Conservation (phyloP, 2,113 vertebrate species). For the Anoura caudifer region DNA sequence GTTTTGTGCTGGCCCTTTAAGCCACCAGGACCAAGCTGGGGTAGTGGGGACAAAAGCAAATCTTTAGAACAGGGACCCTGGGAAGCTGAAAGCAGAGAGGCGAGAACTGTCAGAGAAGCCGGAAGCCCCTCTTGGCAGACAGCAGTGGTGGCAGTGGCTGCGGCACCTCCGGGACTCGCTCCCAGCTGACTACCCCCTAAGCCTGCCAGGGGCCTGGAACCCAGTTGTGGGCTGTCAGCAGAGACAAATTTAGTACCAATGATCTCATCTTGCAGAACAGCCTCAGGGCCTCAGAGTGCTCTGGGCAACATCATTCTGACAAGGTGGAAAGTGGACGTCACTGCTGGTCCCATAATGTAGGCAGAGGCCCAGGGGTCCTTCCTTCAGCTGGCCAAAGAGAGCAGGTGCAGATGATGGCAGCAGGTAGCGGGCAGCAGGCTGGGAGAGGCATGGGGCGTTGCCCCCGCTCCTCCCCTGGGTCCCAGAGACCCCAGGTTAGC, state of each 20-base stretch:
- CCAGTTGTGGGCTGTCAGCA: conserved; percentile 50
- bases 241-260: conserved; percentile 72
- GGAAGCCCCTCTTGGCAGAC: neutral
- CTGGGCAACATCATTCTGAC: conserved; percentile 66
- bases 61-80: neutral
- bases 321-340: neutral
- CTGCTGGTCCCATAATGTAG: neutral
- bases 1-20: neutral
- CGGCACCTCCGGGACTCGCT: neutral
- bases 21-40: neutral
- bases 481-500: neutral
- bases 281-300: conserved; percentile 39
- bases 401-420: neutral
- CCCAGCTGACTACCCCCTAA: neutral
- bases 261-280: conserved; percentile 75
- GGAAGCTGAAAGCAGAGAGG: neutral
- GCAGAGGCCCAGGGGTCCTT: neutral
- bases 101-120: neutral
- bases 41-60: neutral
- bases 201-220: conserved; percentile 73
- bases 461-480: neutral
- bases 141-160: neutral
- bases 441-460: neutral
- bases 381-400: neutral
- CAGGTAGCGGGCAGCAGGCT: neutral